These are phyloP conservation scores for Herpetotheres cachinnans DNA, from an alignment of 2,113 vertebrate species.

Conservation along the genomic window DNA sequence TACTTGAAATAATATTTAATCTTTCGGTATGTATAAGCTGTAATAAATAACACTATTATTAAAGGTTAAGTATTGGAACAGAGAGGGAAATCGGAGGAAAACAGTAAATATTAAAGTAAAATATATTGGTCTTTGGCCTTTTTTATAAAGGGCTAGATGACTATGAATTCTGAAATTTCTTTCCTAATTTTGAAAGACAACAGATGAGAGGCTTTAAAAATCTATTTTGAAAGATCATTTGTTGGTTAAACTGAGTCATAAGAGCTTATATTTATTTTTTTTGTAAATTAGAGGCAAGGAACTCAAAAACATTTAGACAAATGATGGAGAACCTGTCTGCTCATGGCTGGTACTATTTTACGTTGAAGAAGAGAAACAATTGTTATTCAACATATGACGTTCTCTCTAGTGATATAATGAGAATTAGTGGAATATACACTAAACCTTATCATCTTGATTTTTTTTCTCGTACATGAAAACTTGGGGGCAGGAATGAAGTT, in stretches of 20 bases:
- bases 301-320: background rate
- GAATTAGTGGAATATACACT: background rate
- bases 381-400: background rate
- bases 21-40: background rate
- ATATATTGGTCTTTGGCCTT: background rate
- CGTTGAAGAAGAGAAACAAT: background rate
- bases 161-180: background rate
- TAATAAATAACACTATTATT: background rate
- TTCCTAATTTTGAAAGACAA: background rate
- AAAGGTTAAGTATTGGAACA: background rate
- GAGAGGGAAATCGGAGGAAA: background rate
- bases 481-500: accelerated
- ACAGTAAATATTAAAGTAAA: background rate
- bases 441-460: background rate
- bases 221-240: background rate
- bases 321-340: background rate
- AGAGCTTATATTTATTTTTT: background rate
- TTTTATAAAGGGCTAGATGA: background rate
- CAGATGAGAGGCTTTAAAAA: background rate
- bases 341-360: background rate
- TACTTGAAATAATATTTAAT: background rate
- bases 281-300: background rate
- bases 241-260: background rate
- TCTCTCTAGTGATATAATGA: background rate
- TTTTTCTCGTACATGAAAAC: background rate